Evolutionary conservation across 1,140 invertebrate species (phyloP).

Genomic region (Dreissena polymorpha): DNA sequence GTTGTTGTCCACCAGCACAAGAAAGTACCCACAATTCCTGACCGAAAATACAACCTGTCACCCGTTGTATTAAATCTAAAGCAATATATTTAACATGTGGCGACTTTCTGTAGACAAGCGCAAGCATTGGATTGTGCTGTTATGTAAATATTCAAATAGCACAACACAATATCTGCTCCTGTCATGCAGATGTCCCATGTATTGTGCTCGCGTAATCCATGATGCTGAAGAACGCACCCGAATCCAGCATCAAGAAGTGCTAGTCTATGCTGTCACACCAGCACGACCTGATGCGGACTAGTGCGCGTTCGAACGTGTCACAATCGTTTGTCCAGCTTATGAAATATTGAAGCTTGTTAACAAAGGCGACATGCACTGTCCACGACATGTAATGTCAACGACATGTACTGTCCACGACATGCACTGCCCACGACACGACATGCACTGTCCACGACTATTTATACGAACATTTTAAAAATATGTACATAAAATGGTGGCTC

Average conservation of each 20-base stretch:
- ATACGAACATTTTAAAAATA: too few relatives aligned
- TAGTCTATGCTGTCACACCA: slow-evolving; percentile 44
- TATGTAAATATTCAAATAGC: slow-evolving; percentile 10
- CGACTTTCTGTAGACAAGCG: not conserved
- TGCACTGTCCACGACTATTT: too few relatives aligned
- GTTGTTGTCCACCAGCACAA: slow-evolving; percentile 25
- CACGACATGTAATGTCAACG: too few relatives aligned
- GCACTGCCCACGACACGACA: too few relatives aligned
- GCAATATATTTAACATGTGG: too few relatives aligned
- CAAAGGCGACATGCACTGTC: too few relatives aligned
- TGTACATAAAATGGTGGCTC: too few relatives aligned
- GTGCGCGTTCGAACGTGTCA: not conserved
- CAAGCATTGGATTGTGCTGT: slow-evolving; percentile 54
- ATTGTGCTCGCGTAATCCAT: not conserved
- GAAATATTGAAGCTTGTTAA: too few relatives aligned
- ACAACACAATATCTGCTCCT: slow-evolving; percentile 28
- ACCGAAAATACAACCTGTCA: not conserved
- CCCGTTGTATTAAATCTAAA: too few relatives aligned
- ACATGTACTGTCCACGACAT: too few relatives aligned
- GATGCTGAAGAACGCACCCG: not conserved
- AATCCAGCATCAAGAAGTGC: slow-evolving; percentile 57
- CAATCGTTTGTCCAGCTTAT: too few relatives aligned
- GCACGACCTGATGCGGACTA: slow-evolving; percentile 24
- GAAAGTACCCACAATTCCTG: slow-evolving; percentile 18
- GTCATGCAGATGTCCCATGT: not conserved